Evolutionary conservation across 2,888 invertebrate genomes (phyloP).

Genomic region (Halocaridina rubra): DNA sequence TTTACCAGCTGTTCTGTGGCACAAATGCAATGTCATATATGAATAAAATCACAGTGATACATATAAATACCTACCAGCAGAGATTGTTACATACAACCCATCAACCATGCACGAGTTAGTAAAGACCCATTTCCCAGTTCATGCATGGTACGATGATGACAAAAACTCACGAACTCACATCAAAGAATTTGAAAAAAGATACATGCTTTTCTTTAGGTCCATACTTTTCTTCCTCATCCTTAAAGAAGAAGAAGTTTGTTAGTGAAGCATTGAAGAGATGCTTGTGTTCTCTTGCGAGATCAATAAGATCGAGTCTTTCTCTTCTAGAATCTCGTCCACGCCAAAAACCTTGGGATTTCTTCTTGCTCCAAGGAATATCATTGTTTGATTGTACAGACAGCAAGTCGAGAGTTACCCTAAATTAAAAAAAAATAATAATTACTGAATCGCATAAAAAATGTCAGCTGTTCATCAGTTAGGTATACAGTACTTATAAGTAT

Average conservation of each 20-base stretch:
- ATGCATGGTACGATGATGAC: no score
- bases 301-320: conserved; percentile 84
- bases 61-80: no score
- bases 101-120: no score
- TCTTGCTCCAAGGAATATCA: conserved; percentile 77
- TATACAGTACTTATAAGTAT: no score
- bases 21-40: no score
- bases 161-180: conserved; percentile 75
- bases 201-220: conserved; percentile 87
- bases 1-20: no score
- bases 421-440: no score
- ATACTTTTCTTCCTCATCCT: conserved; percentile 83
- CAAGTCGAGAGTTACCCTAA: conserved; percentile 87
- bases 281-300: conserved; percentile 80
- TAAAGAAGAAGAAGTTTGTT: conserved; percentile 96
- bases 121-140: no score
- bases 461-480: no score
- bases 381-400: conserved; percentile 85
- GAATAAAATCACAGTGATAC: no score
- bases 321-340: conserved; percentile 91
- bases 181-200: conserved; percentile 93
- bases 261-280: conserved; percentile 89
- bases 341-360: conserved; percentile 85
- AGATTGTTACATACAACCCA: no score
- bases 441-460: no score